Percentiles rank a stretch among this genome's conserved stretches.
phyloP scores from a whole-genome alignment of 2,797 vertebrate species.

The Pagetopsis macropterus region DNA sequence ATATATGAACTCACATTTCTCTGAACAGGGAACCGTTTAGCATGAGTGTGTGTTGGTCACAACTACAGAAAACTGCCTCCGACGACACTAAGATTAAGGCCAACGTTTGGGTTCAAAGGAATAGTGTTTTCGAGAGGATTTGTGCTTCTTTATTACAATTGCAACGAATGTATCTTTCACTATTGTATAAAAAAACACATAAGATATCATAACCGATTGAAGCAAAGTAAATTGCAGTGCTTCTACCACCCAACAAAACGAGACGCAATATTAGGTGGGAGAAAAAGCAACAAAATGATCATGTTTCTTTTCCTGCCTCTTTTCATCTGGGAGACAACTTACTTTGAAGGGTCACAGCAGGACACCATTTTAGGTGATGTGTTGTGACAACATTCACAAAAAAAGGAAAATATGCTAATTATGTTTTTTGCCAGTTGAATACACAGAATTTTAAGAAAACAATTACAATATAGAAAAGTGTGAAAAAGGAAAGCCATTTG shows the following conservation, averaged over 20 bases:
- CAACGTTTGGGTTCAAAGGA: neutral
- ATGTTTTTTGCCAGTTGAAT: too few species aligned
- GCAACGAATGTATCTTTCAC: neutral
- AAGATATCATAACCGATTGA: neutral
- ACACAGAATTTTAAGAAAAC: neutral
- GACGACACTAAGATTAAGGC: neutral
- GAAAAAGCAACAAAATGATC: too few species aligned
- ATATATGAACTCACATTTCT: constrained; percentile 21
- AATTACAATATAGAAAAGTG: neutral
- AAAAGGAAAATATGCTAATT: too few species aligned
- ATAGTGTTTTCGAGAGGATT: neutral
- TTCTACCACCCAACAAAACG: too few species aligned
- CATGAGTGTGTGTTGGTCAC: neutral
- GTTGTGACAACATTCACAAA: neutral
- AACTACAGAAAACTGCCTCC: neutral
- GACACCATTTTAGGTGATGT: neutral
- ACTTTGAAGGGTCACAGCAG: too few species aligned
- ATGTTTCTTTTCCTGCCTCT: too few species aligned
- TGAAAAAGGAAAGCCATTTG: neutral
- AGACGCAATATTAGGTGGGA: too few species aligned
- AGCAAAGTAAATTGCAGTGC: neutral
- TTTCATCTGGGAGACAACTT: too few species aligned
- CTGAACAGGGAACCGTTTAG: neutral
- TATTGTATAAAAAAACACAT: neutral
- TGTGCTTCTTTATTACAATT: neutral